Evolutionary conservation across 2,888 invertebrate genomes (phyloP).

Genomic region (Antitype chi): DNA sequence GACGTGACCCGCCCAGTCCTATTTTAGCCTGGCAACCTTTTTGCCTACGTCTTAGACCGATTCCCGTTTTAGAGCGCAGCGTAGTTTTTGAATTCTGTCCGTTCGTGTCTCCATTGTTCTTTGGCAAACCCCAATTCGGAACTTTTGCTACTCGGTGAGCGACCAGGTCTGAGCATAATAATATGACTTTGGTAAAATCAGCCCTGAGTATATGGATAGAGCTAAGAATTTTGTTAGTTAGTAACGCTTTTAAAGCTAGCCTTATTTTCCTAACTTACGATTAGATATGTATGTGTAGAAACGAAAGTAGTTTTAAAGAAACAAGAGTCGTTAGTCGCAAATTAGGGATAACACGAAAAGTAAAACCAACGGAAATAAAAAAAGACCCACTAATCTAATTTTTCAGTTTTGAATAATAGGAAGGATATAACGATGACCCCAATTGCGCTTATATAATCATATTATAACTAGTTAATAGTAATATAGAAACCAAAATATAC

Average conservation of each 20-base stretch:
- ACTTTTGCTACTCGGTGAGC: too few relatives aligned
- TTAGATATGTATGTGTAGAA: not conserved
- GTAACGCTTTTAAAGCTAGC: not conserved
- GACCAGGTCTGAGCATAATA: too few relatives aligned
- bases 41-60: too few relatives aligned
- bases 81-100: too few relatives aligned
- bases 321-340: not conserved
- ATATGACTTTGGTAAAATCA: too few relatives aligned
- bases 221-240: too few relatives aligned
- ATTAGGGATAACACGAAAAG: not conserved
- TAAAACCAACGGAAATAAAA: not conserved
- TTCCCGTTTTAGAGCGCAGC: too few relatives aligned
- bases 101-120: too few relatives aligned
- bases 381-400: not conserved
- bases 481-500: slow-evolving; percentile 17
- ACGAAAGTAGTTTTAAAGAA: not conserved
- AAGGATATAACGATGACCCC: not conserved
- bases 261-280: not conserved
- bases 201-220: not conserved
- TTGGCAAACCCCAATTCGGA: too few relatives aligned
- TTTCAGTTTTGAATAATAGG: not conserved
- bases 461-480: not conserved
- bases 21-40: too few relatives aligned
- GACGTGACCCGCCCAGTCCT: too few relatives aligned
- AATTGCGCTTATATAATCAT: slow-evolving; percentile 19